phyloP scores from a whole-genome alignment of 92 coral and sea anemone genomes.

The Umimayanthus kanabou region DNA sequence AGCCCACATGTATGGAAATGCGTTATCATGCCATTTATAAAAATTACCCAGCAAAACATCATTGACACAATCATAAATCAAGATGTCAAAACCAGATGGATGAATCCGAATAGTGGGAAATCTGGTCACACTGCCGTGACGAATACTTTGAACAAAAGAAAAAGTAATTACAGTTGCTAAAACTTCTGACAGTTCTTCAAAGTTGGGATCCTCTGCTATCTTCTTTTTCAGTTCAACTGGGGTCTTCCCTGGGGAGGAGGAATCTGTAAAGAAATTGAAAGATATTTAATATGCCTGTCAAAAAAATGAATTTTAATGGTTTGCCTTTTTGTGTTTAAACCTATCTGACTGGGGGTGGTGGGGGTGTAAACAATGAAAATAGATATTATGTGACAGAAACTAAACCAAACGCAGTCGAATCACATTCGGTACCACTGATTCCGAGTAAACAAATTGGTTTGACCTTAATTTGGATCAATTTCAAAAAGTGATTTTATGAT shows the following conservation, averaged over 20 bases:
- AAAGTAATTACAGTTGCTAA: slow-evolving; percentile 3
- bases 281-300: too few relatives aligned
- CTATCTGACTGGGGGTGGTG: too few relatives aligned
- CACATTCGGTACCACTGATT: too few relatives aligned
- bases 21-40: not conserved
- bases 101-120: not conserved
- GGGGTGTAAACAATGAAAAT: too few relatives aligned
- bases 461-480: too few relatives aligned
- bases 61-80: not conserved
- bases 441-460: too few relatives aligned
- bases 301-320: too few relatives aligned
- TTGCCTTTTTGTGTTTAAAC: too few relatives aligned
- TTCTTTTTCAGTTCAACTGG: not conserved
- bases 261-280: not conserved
- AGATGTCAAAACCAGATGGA: not conserved
- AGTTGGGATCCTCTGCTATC: slow-evolving; percentile 1
- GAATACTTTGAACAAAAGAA: not conserved
- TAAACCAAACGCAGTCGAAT: too few relatives aligned
- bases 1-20: not conserved
- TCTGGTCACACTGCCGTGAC: not conserved
- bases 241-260: not conserved
- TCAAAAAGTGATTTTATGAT: too few relatives aligned
- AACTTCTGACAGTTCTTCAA: not conserved
- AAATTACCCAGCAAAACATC: slow-evolving; percentile 3
- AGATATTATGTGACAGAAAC: too few relatives aligned